Evolutionary conservation across 1,140 invertebrate species (phyloP), one percentile per base, ranked within the genome.

Genomic region (Chironomus striatipennis): DNA sequence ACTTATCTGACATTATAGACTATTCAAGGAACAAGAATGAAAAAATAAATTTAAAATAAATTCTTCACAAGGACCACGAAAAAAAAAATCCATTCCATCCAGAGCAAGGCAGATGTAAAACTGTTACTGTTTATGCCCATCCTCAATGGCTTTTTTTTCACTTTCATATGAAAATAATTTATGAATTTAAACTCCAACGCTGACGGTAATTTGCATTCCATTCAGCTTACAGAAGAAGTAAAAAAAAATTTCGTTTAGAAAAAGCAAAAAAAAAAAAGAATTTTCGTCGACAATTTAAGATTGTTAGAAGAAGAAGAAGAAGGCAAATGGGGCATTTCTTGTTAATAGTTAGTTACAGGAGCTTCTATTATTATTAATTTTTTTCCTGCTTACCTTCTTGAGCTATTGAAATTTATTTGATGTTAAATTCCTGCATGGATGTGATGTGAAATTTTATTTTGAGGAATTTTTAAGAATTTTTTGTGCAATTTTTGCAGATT

Each of bases 121-220:
- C 24, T 34, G 24, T 34, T 34, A 34, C 47, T n/a, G 12, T 57
- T 57, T 57, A 15, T 57, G 5, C 12, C n/a, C 47, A 1, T 15
- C 47, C 47, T 57, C 47, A 12, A 12, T 34, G 24, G 24, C 24
- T 34, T 34, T 34, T 34, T 34, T 34, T 57, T 57, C 12, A 57
- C 12, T 12, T n/a, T 57, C n/a, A 15, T 15, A 10, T 47, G 43
- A 47, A 15, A 10, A 57, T 57, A 57, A 57, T 57, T 57, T 57
- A 57, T 57, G 47, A 10, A 57, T 57, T n/a, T 5, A 12, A 57
- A 57, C 47, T 57, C 43, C 9, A 47, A 47, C 15, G 43, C 43
- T 47, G 43, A 47, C 43, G 43, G 47, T 57, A 57, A 57, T 57
- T 57, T 57, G 47, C 47, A 57, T 57, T 57, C 47, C 47, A 57